These are phyloP conservation scores for Mizuhopecten yessoensis DNA, from an alignment of 1,140 invertebrate species.

Conservation along the genomic window DNA sequence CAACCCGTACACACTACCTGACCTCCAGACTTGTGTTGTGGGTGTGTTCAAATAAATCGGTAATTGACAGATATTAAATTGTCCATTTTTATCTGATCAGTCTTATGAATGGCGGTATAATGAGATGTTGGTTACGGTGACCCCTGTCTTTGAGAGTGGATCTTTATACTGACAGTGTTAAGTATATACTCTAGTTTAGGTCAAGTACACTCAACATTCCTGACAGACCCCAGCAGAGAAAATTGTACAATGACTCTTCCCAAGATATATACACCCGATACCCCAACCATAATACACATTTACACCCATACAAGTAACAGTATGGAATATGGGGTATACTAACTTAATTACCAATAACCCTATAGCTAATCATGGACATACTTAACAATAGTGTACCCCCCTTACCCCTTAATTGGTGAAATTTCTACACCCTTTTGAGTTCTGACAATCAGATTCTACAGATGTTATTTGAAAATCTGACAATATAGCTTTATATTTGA, in stretches of 20 bases:
- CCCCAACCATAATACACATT: background rate
- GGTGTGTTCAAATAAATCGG: constrained; percentile 22
- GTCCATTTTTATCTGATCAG: background rate
- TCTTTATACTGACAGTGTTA: background rate
- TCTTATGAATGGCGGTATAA: background rate
- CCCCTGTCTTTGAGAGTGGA: background rate
- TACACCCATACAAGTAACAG: background rate
- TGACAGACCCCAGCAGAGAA: constrained; percentile 31
- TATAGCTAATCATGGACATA: background rate
- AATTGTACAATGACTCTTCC: background rate
- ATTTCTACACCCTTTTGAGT: background rate
- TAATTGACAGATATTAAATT: background rate
- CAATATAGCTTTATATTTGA: no score
- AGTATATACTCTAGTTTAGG: background rate
- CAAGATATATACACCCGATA: background rate
- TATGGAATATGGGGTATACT: background rate
- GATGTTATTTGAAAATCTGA: no score
- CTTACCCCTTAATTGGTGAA: background rate
- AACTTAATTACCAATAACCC: background rate
- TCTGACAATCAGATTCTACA: no score
- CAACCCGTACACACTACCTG: background rate
- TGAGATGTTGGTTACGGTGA: background rate
- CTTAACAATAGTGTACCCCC: background rate
- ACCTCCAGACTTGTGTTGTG: background rate
- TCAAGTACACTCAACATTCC: background rate